Evolutionary conservation across 2,888 invertebrate species (phyloP).

Genomic region (Chaitophorus viminalis): DNA sequence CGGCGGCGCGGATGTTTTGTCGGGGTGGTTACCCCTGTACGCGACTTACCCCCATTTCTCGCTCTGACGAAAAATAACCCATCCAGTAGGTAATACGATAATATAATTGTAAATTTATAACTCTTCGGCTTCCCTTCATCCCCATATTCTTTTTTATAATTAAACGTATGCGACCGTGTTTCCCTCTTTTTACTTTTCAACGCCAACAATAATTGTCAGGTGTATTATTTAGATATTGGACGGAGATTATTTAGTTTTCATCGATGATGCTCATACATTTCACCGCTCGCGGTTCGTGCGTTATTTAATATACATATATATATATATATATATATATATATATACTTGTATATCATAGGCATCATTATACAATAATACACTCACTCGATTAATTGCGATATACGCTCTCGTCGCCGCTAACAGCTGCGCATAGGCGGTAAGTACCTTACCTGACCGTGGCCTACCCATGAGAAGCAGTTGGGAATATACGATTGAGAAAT

Average conservation of each 20-base stretch:
- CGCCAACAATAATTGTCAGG: neutral
- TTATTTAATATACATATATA: neutral
- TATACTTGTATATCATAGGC: neutral
- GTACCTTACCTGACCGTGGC: no score
- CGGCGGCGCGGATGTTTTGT: neutral
- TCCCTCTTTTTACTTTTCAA: neutral
- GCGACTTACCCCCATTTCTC: neutral
- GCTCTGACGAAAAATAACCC: neutral
- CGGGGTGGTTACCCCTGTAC: neutral
- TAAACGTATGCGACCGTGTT: neutral
- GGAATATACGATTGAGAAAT: no score
- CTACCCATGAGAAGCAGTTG: no score
- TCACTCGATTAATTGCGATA: neutral
- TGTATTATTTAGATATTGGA: no score
- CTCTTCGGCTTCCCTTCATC: neutral
- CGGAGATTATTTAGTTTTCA: no score
- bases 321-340: no score
- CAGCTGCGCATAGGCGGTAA: no score
- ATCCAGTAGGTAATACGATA: neutral
- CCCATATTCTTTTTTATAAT: neutral
- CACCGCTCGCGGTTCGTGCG: no score
- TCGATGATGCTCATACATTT: no score
- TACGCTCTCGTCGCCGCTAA: neutral
- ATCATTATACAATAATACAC: no score
- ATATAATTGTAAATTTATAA: neutral